Evolutionary conservation across 2,888 invertebrate species (phyloP).

Genomic region (Argyresthia albistria): DNA sequence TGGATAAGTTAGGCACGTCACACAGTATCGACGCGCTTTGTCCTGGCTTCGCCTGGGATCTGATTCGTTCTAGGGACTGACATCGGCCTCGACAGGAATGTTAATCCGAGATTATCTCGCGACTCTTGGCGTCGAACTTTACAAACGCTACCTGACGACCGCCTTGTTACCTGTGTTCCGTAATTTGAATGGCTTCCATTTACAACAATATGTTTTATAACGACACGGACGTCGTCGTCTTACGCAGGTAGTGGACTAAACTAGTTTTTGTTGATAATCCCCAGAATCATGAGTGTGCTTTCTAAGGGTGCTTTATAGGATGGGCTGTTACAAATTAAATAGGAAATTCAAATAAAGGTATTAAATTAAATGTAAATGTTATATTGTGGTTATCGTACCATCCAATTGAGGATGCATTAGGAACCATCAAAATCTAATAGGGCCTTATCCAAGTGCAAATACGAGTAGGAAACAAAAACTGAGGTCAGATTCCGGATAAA

Average conservation of each 20-base stretch:
- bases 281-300: constrained; percentile 15
- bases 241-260: constrained; percentile 44
- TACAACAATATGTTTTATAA: constrained; percentile 32
- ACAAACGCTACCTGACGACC: constrained; percentile 58
- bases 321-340: not conserved
- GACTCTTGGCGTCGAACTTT: constrained; percentile 52
- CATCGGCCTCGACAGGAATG: constrained; percentile 44
- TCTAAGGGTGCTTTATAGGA: constrained; percentile 4
- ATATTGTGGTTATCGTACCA: too few relatives aligned
- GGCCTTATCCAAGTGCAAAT: too few relatives aligned
- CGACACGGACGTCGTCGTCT: constrained; percentile 21
- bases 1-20: constrained; percentile 51
- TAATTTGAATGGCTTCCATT: constrained; percentile 54
- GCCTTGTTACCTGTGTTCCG: constrained; percentile 31
- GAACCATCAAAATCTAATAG: not conserved
- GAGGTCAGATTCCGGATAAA: not conserved
- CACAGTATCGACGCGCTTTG: constrained; percentile 30
- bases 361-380: too few relatives aligned
- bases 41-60: constrained; percentile 16
- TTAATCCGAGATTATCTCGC: constrained; percentile 64
- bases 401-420: too few relatives aligned
- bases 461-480: not conserved
- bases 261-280: constrained; percentile 23
- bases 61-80: constrained; percentile 23
- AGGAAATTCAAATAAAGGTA: not conserved